Conservation (phyloP, 2,113 vertebrate species). For the Oncorhynchus nerka region DNA sequence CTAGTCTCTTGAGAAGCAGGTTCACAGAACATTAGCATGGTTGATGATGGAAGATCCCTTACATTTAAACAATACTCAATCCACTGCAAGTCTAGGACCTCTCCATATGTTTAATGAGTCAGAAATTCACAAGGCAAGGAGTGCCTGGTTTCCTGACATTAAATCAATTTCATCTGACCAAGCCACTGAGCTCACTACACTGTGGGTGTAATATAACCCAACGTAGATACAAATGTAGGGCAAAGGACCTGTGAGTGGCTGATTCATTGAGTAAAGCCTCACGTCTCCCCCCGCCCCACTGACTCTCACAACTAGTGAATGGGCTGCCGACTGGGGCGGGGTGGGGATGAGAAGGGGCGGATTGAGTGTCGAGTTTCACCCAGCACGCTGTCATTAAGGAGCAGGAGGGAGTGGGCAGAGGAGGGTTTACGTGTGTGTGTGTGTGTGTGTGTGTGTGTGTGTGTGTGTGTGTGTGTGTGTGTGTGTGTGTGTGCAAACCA, state of each 20-base stretch:
- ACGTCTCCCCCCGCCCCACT: slow-evolving; percentile 1
- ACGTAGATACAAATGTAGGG: not conserved
- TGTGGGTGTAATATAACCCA: not conserved
- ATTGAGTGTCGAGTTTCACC: slow-evolving; percentile 47
- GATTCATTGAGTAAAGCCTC: not conserved
- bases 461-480: slow-evolving; percentile 30
- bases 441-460: slow-evolving; percentile 8
- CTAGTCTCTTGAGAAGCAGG: not conserved
- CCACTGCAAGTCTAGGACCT: not conserved
- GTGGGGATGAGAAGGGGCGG: slow-evolving; percentile 16
- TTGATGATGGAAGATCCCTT: not conserved
- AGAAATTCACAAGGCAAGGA: no score
- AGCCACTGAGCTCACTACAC: not conserved
- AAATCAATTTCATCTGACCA: not conserved
- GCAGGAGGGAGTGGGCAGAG: slow-evolving; percentile 8
- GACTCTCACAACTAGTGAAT: not conserved
- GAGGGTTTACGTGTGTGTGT: not conserved
- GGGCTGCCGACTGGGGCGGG: slow-evolving; percentile 19
- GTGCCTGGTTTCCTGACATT: not conserved
- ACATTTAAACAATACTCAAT: not conserved
- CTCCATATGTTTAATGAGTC: no score
- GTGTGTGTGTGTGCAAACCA: slow-evolving; percentile 11
- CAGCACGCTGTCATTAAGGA: slow-evolving; percentile 37
- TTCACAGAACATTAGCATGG: not conserved
- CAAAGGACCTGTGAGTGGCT: not conserved